Conservation (phyloP, 2,888 invertebrate species). For the Rotaria socialis region DNA sequence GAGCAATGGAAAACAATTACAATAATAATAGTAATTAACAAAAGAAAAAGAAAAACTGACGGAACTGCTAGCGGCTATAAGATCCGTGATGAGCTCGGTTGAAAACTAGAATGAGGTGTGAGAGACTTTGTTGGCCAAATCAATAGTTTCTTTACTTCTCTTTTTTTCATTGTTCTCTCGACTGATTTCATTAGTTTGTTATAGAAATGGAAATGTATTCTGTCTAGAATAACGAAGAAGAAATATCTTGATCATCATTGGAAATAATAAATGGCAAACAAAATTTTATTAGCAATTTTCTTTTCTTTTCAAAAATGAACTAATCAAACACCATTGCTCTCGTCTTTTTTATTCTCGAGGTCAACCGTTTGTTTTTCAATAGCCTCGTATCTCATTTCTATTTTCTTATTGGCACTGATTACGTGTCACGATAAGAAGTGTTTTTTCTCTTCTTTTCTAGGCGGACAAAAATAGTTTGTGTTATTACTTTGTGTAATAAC, state of each 20-base stretch:
- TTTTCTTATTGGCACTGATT: too few relatives aligned
- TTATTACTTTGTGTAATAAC: not conserved
- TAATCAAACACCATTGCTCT: not conserved
- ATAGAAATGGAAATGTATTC: not conserved
- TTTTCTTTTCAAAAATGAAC: not conserved
- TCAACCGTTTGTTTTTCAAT: not conserved
- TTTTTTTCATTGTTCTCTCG: not conserved
- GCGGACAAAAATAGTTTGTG: not conserved
- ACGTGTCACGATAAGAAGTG: not conserved
- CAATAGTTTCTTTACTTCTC: not conserved
- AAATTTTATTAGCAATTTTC: not conserved
- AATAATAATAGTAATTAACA: not conserved
- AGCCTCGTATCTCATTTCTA: too few relatives aligned
- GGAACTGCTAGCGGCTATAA: not conserved
- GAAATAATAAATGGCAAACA: not conserved
- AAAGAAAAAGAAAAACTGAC: not conserved
- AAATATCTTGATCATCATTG: not conserved
- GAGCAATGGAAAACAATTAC: not conserved
- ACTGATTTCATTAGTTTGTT: not conserved
- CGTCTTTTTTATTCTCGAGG: not conserved
- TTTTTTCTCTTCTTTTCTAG: not conserved
- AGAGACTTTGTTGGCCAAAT: not conserved
- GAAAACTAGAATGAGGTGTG: not conserved
- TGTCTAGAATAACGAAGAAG: not conserved
- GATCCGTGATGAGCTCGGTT: not conserved